Evolutionary conservation across 2,113 vertebrate species (phyloP).

Genomic region (Semicossyphus pulcher): DNA sequence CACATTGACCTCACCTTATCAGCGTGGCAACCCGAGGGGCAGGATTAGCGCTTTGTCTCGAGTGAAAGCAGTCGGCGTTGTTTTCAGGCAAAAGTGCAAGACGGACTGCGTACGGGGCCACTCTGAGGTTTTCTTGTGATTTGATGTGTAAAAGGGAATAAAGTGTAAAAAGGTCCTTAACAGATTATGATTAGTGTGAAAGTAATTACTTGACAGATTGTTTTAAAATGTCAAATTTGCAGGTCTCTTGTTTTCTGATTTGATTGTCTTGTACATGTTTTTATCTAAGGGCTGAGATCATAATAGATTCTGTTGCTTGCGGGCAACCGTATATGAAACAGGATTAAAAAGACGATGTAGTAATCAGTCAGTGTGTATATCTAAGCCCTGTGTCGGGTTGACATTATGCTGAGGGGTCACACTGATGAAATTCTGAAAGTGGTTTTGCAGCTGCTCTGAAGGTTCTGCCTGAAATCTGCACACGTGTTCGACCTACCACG

Average conservation of each 20-base stretch:
- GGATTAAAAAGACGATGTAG: background rate
- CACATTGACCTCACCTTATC: conserved; percentile 72
- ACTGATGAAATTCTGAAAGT: conserved; percentile 17
- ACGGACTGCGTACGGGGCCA: conserved; percentile 20
- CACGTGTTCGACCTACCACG: conserved; percentile 64
- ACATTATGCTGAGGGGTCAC: conserved; percentile 22
- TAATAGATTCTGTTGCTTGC: conserved; percentile 21
- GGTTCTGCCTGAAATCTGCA: conserved; percentile 41
- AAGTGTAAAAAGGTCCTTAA: too few species aligned
- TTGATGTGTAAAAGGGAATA: too few species aligned
- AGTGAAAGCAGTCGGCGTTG: conserved; percentile 53
- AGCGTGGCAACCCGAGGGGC: conserved; percentile 57
- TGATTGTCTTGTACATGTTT: background rate
- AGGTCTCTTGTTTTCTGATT: conserved; percentile 15
- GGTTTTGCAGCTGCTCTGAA: conserved; percentile 20
- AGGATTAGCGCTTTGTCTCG: conserved; percentile 59
- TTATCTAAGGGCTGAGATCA: background rate
- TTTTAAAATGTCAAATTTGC: conserved; percentile 4
- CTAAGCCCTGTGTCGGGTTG: conserved; percentile 7
- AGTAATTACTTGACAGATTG: background rate
- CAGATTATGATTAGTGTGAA: conserved; percentile 1
- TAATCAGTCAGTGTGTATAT: conserved; percentile 24
- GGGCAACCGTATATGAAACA: background rate
- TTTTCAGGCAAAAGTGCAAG: conserved; percentile 37
- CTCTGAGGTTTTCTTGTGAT: conserved; percentile 62